phyloP scores from a whole-genome alignment of 64 coral and sea anemone species.

The Porites lutea region DNA sequence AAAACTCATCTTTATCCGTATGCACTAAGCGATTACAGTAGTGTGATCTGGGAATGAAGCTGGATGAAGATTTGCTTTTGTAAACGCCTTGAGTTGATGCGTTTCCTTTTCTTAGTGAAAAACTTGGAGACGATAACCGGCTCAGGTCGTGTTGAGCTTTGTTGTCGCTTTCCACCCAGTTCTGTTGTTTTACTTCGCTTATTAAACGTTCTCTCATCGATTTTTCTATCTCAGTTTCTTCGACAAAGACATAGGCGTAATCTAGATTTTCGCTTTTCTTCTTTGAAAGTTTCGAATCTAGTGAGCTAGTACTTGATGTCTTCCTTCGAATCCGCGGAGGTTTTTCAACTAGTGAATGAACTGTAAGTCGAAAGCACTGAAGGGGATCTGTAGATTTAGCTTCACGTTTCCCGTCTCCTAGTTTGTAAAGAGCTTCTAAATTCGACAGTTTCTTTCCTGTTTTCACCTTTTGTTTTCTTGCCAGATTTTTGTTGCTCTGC shows the following conservation, averaged over 20 bases:
- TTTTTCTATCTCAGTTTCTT: conserved; percentile 19
- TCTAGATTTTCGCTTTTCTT: conserved; percentile 3
- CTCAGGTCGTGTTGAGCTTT: not conserved
- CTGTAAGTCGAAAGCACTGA: not conserved
- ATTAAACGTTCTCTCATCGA: conserved; percentile 15
- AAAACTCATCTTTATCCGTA: conserved; percentile 12
- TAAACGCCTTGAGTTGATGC: not conserved
- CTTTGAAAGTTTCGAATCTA: not conserved
- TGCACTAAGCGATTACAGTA: conserved; percentile 10
- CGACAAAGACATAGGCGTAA: conserved; percentile 3
- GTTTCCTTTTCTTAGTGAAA: not conserved
- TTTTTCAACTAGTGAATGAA: conserved; percentile 8
- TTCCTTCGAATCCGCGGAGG: not conserved
- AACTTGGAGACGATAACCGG: not conserved
- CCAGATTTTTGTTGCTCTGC: not conserved
- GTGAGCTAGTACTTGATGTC: not conserved
- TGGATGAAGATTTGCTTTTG: not conserved
- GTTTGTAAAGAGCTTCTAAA: conserved; percentile 11
- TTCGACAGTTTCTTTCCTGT: not conserved
- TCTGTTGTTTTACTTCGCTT: conserved; percentile 14
- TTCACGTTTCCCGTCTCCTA: not conserved
- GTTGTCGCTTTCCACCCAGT: conserved; percentile 1
- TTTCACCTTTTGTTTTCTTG: not conserved
- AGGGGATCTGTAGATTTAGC: not conserved
- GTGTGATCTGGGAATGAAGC: conserved; percentile 8